Conservation (phyloP, 2,888 invertebrate genomes). For the Himalopsyche tibetana region DNA sequence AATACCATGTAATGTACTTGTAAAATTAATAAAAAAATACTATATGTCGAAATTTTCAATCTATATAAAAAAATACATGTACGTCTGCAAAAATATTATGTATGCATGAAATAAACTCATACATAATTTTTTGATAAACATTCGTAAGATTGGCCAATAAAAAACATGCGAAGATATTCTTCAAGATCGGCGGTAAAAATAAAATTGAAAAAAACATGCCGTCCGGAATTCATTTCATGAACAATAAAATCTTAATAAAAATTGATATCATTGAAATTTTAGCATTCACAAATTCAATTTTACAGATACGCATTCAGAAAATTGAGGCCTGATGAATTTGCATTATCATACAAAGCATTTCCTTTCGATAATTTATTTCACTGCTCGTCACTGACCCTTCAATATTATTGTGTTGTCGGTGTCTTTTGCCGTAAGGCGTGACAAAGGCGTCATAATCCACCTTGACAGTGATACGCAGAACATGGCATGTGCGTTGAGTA, state of each 20-base stretch:
- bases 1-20: no score
- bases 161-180: no score
- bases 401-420: conserved; percentile 55
- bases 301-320: conserved; percentile 3
- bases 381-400: conserved; percentile 31
- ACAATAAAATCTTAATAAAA: background rate
- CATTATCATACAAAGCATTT: background rate
- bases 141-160: no score
- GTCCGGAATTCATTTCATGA: background rate
- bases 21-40: no score
- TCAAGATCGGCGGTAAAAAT: background rate
- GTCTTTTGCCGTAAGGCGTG: conserved; percentile 64
- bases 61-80: no score
- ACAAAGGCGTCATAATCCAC: conserved; percentile 63
- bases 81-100: no score
- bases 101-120: no score
- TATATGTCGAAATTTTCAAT: no score
- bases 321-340: background rate
- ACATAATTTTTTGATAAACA: no score
- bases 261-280: background rate
- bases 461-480: conserved; percentile 38
- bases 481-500: background rate
- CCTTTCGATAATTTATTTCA: conserved; percentile 6
- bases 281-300: background rate
- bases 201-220: background rate